Evolutionary conservation across 2,113 vertebrate species (phyloP), one percentile per base, ranked within the genome.

Genomic region (Silurus asotus): DNA sequence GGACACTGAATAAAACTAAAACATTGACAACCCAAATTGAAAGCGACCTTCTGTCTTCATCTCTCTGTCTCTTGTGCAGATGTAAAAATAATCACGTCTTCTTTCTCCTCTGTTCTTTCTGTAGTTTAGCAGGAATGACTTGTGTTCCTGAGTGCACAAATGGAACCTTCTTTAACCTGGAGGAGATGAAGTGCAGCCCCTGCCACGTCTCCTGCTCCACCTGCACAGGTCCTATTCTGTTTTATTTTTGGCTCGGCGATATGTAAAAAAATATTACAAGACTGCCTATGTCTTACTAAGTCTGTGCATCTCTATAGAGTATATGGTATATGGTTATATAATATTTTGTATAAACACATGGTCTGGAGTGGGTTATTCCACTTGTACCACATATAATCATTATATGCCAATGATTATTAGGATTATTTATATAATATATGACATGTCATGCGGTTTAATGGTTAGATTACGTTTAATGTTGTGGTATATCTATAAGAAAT

Each of bases 141-240:
- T 98, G 97, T 8, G 90, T 97, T 67, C 96, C 96, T 0, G 94
- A 96, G 55, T 98, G 97, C 92, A 94, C 92, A 72, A 95, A 93
- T 0, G 90, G 95, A 88, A 97, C 96, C 84, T 97, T 96, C 90
- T 96, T 97, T 85, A 95, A 97, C 88, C 87, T 93, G 17, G 96
- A 96, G 85, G 92, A 94, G 69, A 93, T 95, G 92, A 91, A n/a
- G 2, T 98, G 97, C 0, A 95, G 95, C 80, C 81, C 90, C 3
- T 98, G 97, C 87, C 94, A 97, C 0, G n/a, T 91, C 0, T 91
- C 95, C 25, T 97, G 96, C 86, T 90, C 83, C 51, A 95, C 94
- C 4, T 97, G 96, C 25, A 93, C 96, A 91, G 97, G 97, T 98
- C 87, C 17, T 86, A 19, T 56, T 53, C 69, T 20, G 2, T 81